These are phyloP conservation scores for Leptopilina syphax DNA, from an alignment of 2,888 invertebrate genomes.

Conservation along the genomic window DNA sequence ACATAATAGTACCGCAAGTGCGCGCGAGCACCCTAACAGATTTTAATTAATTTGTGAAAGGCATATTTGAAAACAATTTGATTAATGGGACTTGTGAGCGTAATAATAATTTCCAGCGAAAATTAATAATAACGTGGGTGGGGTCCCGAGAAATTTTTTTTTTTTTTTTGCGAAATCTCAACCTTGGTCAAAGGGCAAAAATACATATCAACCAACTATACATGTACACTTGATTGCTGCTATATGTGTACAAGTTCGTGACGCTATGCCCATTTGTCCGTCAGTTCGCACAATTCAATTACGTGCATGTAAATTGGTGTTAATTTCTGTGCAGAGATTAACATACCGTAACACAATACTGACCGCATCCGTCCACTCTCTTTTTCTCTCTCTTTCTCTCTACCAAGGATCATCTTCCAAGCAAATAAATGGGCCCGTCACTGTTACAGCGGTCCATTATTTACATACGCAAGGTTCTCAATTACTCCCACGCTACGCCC, in stretches of 20 bases:
- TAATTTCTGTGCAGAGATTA: conserved; percentile 27
- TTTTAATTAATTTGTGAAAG: no score
- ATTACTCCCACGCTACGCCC: conserved; percentile 25
- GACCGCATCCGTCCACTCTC: neutral
- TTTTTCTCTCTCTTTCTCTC: neutral
- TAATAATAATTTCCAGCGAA: neutral
- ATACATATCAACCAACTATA: no score
- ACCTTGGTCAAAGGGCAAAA: neutral
- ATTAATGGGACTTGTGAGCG: neutral
- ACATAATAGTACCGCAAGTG: no score
- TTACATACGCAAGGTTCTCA: conserved; percentile 25
- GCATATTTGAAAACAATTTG: conserved; percentile 10
- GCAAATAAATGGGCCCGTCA: conserved; percentile 27
- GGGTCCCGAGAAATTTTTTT: neutral
- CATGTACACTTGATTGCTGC: no score
- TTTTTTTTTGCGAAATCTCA: neutral
- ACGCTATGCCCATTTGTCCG: neutral
- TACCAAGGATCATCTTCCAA: conserved; percentile 22
- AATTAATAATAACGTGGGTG: conserved; percentile 23
- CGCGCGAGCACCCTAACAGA: no score
- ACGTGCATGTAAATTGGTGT: conserved; percentile 29
- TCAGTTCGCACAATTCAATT: conserved; percentile 28
- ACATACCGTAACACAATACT: conserved; percentile 16
- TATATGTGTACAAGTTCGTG: neutral
- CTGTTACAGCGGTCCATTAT: conserved; percentile 29